Evolutionary conservation across 2,113 vertebrate species (phyloP).

Genomic region (Anarhynchus alexandrinus): DNA sequence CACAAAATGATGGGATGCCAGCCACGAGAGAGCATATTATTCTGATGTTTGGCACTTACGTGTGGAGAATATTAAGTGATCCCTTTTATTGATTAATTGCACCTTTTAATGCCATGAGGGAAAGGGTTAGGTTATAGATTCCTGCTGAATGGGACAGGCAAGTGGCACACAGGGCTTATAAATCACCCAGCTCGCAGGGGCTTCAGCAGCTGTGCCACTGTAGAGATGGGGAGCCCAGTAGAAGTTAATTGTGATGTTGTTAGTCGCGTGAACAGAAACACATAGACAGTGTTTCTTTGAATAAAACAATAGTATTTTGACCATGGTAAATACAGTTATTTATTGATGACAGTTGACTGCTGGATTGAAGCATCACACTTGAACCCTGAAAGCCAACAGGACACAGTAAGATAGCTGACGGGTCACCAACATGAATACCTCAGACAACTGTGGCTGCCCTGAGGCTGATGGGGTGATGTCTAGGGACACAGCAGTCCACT

Average conservation of each 20-base stretch:
- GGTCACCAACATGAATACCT: background rate
- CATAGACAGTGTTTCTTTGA: background rate
- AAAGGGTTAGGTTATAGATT: conserved; percentile 28
- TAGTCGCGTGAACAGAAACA: background rate
- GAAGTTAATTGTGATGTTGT: background rate
- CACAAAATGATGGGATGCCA: conserved; percentile 52
- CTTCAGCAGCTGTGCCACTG: background rate
- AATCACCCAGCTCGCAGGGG: background rate
- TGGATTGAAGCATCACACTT: background rate
- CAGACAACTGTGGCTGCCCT: background rate
- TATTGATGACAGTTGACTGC: background rate
- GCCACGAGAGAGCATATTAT: conserved; percentile 27
- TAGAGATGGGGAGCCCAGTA: background rate
- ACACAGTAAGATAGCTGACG: background rate
- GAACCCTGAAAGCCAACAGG: background rate
- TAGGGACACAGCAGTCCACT: background rate
- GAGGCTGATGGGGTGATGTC: fast-evolving
- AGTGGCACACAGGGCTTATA: conserved; percentile 40
- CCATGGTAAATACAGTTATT: background rate
- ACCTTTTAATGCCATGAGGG: background rate
- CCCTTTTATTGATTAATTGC: conserved; percentile 42
- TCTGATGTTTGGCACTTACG: background rate
- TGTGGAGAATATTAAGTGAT: conserved; percentile 60
- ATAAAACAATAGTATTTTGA: background rate
- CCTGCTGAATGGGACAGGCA: conserved; percentile 8